A percentile compares a stretch with the other conserved stretches of the same genome.
Evolutionary conservation across 2,888 invertebrate genomes (phyloP).

Genomic region (Anaspis maculata): DNA sequence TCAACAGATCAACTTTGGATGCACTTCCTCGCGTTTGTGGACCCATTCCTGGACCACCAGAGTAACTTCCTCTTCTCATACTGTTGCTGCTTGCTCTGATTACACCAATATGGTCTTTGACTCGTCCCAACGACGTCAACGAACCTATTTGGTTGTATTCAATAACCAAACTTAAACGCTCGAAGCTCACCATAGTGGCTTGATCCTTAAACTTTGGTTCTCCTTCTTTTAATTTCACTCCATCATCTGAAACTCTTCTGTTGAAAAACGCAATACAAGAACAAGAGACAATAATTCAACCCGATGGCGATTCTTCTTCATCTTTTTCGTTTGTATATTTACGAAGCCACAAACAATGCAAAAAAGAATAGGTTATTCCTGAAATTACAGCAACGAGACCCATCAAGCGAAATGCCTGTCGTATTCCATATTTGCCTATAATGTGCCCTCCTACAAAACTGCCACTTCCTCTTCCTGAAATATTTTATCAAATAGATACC

Average conservation of each 20-base stretch:
- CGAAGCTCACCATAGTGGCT: constrained; percentile 61
- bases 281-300: background rate
- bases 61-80: constrained; percentile 48
- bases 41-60: constrained; percentile 45
- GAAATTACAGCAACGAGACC: constrained; percentile 64
- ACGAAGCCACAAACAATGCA: constrained; percentile 66
- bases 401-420: constrained; percentile 73
- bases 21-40: constrained; percentile 46
- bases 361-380: constrained; percentile 59
- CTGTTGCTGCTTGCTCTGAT: constrained; percentile 39
- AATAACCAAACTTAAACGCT: constrained; percentile 65
- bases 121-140: constrained; percentile 59
- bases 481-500: too few species aligned
- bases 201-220: constrained; percentile 61
- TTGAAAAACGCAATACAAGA: constrained; percentile 17
- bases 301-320: constrained; percentile 17
- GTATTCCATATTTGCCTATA: constrained; percentile 66
- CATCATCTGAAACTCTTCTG: constrained; percentile 25
- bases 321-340: constrained; percentile 40
- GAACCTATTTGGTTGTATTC: constrained; percentile 71
- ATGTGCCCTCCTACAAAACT: constrained; percentile 73
- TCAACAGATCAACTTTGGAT: constrained; percentile 58
- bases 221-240: constrained; percentile 51
- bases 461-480: constrained; percentile 68
- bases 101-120: constrained; percentile 26